Evolutionary conservation across 2,888 invertebrate species (phyloP).

Genomic region (Melolontha melolontha): DNA sequence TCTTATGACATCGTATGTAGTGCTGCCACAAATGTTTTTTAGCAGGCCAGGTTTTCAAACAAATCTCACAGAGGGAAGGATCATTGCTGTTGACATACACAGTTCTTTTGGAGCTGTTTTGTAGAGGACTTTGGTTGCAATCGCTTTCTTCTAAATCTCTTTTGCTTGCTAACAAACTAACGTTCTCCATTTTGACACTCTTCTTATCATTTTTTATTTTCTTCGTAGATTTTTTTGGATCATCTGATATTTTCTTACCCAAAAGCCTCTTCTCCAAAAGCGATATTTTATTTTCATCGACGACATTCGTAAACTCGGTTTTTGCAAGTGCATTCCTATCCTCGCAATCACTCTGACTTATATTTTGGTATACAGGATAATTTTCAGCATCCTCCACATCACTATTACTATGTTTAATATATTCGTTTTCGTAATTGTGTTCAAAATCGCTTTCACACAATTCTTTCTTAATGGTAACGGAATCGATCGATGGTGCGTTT

Average conservation of each 20-base stretch:
- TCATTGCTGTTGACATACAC: slow-evolving; percentile 69
- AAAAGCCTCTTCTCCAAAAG: slow-evolving; percentile 60
- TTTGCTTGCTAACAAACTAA: slow-evolving; percentile 6
- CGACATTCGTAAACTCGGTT: slow-evolving; percentile 20
- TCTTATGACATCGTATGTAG: slow-evolving; percentile 69
- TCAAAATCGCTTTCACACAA: slow-evolving; percentile 45
- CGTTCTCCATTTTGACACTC: slow-evolving; percentile 24
- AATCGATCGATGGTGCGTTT: slow-evolving; percentile 7
- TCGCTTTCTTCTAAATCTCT: slow-evolving; percentile 48
- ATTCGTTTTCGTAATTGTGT: slow-evolving; percentile 46
- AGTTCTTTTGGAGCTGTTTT: slow-evolving; percentile 64
- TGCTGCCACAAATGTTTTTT: slow-evolving; percentile 74
- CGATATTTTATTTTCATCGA: slow-evolving; percentile 55
- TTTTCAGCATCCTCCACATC: slow-evolving; percentile 44
- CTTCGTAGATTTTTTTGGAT: slow-evolving; percentile 29
- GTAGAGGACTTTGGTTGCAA: slow-evolving; percentile 49
- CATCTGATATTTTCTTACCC: slow-evolving; percentile 47
- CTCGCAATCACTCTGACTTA: slow-evolving; percentile 33
- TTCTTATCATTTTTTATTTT: slow-evolving; percentile 39
- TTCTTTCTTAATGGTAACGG: slow-evolving; percentile 17
- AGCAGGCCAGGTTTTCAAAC: slow-evolving; percentile 72
- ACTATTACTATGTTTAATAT: slow-evolving; percentile 45
- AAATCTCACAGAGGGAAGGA: slow-evolving; percentile 68
- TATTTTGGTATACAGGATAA: slow-evolving; percentile 33
- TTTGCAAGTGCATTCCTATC: slow-evolving; percentile 36